Evolutionary conservation across 1,140 invertebrate species (phyloP).

Genomic region (Belonocnema kinseyi): DNA sequence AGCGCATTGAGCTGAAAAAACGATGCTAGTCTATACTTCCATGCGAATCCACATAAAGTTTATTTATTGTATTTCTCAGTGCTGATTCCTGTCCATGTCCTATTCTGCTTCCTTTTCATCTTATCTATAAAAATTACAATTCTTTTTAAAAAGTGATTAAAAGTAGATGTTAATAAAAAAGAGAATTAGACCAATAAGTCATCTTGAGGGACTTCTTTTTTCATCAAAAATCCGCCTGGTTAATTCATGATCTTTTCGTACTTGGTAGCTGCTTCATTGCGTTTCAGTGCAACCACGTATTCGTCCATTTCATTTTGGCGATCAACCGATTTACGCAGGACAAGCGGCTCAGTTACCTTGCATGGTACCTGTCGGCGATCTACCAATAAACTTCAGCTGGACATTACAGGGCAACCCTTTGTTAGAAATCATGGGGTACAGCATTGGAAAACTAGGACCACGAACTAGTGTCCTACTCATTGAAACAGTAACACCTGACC

Average conservation of each 20-base stretch:
- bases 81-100: background rate
- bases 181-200: too few relatives aligned
- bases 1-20: background rate
- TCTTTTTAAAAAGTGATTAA: background rate
- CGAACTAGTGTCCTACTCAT: constrained; percentile 77
- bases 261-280: constrained; percentile 40
- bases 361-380: constrained; percentile 82
- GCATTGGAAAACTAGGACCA: constrained; percentile 73
- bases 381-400: constrained; percentile 83
- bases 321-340: constrained; percentile 80
- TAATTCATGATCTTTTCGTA: background rate
- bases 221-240: too few relatives aligned
- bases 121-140: background rate
- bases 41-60: background rate
- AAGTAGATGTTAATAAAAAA: too few relatives aligned
- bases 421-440: constrained; percentile 72
- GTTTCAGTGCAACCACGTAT: constrained; percentile 84
- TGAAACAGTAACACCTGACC: constrained; percentile 75
- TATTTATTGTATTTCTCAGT: background rate
- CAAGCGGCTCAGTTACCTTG: constrained; percentile 83
- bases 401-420: constrained; percentile 75
- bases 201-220: too few relatives aligned
- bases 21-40: background rate
- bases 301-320: constrained; percentile 82
- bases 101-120: background rate